Base-by-base conservation (phyloP, 2,888 invertebrate genomes). In the Rhyacophila evoluta region DNA sequence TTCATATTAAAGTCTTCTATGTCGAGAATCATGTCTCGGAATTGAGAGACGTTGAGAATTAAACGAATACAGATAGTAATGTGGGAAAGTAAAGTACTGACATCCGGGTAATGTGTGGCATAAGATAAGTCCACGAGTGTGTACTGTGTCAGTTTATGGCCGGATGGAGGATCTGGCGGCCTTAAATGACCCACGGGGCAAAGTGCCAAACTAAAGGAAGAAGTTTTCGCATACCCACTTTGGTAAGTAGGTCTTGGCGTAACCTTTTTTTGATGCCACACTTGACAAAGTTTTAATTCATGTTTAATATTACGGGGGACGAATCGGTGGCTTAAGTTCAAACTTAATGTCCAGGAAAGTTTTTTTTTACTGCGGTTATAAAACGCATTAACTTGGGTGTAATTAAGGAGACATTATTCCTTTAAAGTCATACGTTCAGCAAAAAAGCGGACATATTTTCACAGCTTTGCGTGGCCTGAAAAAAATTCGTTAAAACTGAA, bases 181-280 rank as follows among this genome's bases (percentile, higher is more conserved):
- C 25, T 55, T 55, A 55, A 55, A 55, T 55, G 75, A 75, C 39
- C 75, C 75, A 68, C 28, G 75, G 70, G 77, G 77, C 73, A 77
- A 74, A 69, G 69, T 77, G 73, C 38, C 77, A 72, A 77, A 55
- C 37, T 38, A 38, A 77, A 37, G 55, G 55, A 55, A 55, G 55
- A 55, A 55, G 55, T 55, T 55, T 55, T 55, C 55, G 55, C 25
- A 55, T 55, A 55, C 55, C 55, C 55, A 55, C 55, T 55, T 55
- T 55, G 25, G 25, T 55, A 55, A 55, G 55, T 55, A 55, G 55
- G 19, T 19, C 55, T 55, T 19, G 19, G 55, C 55, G 55, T 12
- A 55, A 25, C 55, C 55, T 55, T 55, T 55, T 55, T 55, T 55
- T 55, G 55, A 55, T 55, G 55, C 55, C 55, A 55, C 55, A 55